These are phyloP conservation scores for Meloe dianella DNA, from an alignment of 2,888 invertebrate genomes.

Conservation along the genomic window DNA sequence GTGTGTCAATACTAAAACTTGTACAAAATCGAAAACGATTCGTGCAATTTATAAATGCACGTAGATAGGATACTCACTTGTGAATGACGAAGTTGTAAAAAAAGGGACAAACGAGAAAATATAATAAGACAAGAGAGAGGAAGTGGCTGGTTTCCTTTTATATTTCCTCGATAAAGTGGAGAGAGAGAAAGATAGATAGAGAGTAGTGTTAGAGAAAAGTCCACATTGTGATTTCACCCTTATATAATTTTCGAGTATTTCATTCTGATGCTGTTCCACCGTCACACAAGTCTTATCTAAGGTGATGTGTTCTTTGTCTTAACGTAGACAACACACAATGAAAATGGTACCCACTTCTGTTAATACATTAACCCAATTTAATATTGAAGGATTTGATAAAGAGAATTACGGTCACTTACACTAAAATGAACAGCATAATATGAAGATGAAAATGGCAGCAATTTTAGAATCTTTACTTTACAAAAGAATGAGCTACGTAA, in stretches of 20 bases:
- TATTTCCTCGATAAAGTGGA: background rate
- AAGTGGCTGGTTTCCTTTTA: background rate
- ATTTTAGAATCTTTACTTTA: too few species aligned
- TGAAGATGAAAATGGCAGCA: background rate
- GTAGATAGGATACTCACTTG: background rate
- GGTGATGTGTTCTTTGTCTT: background rate
- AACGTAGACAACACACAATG: background rate
- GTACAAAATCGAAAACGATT: background rate
- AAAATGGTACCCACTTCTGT: background rate
- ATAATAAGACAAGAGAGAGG: slow-evolving; percentile 1
- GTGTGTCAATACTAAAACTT: background rate
- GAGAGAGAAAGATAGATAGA: too few species aligned
- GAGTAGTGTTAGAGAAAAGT: background rate
- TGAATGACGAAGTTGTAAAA: background rate
- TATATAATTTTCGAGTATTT: background rate
- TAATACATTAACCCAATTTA: slow-evolving; percentile 31
- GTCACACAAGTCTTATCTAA: background rate
- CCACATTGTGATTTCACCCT: background rate
- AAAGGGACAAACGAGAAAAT: background rate
- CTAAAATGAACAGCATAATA: slow-evolving; percentile 16
- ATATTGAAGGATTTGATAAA: slow-evolving; percentile 32
- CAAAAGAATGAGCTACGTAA: too few species aligned
- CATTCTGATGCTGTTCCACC: background rate
- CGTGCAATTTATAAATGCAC: slow-evolving; percentile 1
- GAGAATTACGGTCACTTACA: slow-evolving; percentile 31